phyloP scores from a whole-genome alignment of 2,888 invertebrate genomes.

The Anagyrus pseudococci region DNA sequence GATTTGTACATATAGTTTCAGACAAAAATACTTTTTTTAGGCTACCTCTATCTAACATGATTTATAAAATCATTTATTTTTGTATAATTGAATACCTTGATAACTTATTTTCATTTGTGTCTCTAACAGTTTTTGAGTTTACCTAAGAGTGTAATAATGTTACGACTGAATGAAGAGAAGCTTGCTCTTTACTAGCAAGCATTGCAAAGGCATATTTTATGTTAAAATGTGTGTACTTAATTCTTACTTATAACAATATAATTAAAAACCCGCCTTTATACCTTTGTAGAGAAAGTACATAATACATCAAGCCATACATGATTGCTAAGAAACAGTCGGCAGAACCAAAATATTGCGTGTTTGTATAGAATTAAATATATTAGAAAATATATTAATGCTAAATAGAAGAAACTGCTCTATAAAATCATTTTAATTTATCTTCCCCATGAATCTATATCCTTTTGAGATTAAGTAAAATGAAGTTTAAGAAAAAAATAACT shows the following conservation, averaged over 20 bases:
- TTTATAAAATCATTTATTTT: too few species aligned
- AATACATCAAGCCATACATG: conserved; percentile 45
- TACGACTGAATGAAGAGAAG: too few species aligned
- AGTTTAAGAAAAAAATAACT: too few species aligned
- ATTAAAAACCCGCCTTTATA: conserved; percentile 49
- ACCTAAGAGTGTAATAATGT: too few species aligned
- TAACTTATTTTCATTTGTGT: too few species aligned
- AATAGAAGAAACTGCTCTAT: conserved; percentile 43
- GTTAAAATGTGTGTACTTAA: conserved; percentile 37
- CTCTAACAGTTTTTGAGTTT: too few species aligned
- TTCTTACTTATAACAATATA: conserved; percentile 25
- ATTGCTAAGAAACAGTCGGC: conserved; percentile 49
- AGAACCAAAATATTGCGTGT: conserved; percentile 57
- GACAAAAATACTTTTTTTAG: too few species aligned
- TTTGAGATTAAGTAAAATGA: too few species aligned
- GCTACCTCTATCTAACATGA: too few species aligned
- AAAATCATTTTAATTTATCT: neutral
- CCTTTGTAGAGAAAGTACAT: conserved; percentile 51
- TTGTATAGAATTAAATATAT: conserved; percentile 54
- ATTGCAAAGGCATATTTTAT: conserved; percentile 28
- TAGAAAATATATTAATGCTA: conserved; percentile 52
- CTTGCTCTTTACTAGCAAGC: conserved; percentile 23
- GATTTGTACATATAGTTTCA: too few species aligned
- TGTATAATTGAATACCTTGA: too few species aligned
- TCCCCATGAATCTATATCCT: too few species aligned